These are phyloP conservation scores for Cuniculus paca DNA, from an alignment of 2,797 vertebrate genomes.

Conservation along the genomic window DNA sequence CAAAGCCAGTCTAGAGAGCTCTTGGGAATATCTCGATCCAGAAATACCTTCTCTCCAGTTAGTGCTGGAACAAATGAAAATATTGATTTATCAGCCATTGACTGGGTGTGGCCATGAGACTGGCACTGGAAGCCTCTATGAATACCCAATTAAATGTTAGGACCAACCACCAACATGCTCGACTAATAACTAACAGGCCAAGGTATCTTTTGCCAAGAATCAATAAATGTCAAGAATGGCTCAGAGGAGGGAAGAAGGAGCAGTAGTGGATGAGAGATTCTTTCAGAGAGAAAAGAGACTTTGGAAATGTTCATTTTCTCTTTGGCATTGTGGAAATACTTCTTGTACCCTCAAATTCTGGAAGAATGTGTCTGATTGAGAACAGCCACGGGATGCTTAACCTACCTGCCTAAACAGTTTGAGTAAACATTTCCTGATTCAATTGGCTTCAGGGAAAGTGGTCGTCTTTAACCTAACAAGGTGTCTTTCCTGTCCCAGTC, in stretches of 20 bases:
- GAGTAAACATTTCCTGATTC: neutral
- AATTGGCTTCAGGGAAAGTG: neutral
- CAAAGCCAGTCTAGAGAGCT: neutral
- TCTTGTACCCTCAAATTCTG: neutral
- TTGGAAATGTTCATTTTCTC: neutral
- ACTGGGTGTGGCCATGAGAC: neutral
- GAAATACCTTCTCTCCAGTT: neutral
- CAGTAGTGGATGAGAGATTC: neutral
- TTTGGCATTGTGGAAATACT: neutral
- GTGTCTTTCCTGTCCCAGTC: neutral
- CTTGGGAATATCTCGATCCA: neutral
- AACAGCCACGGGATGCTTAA: neutral
- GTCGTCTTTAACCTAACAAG: neutral
- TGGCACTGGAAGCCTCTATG: accelerated
- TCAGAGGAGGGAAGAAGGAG: neutral
- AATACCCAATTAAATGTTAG: accelerated
- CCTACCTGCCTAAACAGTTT: neutral
- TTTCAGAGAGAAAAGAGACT: neutral
- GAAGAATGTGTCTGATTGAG: neutral
- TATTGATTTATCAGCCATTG: neutral
- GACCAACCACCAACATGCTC: neutral
- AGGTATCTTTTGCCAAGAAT: neutral
- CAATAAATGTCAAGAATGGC: neutral
- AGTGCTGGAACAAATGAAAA: neutral
- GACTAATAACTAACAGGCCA: neutral